These are phyloP conservation scores for Aplochiton taeniatus DNA, from an alignment of 2,797 vertebrate genomes.

Conservation along the genomic window DNA sequence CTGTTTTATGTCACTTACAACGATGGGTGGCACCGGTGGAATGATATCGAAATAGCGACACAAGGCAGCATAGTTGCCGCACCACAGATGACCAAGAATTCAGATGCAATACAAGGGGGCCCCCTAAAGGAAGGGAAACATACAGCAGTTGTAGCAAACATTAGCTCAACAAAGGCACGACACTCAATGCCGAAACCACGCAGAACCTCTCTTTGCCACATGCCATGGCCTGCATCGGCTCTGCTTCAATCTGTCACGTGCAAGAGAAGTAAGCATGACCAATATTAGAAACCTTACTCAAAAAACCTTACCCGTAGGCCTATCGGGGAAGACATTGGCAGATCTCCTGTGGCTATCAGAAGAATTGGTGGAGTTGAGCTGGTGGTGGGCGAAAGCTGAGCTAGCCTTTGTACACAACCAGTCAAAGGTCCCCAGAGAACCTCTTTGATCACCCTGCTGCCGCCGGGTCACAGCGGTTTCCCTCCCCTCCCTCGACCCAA, in stretches of 20 bases:
- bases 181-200: no score
- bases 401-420: slow-evolving; percentile 14
- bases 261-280: no score
- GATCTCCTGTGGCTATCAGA: no score
- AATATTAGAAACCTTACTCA: no score
- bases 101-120: slow-evolving; percentile 44
- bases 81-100: slow-evolving; percentile 13
- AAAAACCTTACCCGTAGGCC: no score
- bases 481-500: slow-evolving; percentile 55
- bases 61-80: slow-evolving; percentile 17
- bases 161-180: slow-evolving; percentile 14
- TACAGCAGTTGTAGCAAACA: slow-evolving; percentile 10
- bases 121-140: slow-evolving; percentile 52
- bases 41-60: slow-evolving; percentile 51
- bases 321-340: no score
- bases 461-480: slow-evolving; percentile 56
- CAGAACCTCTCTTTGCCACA: no score
- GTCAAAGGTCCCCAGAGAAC: slow-evolving; percentile 33
- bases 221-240: no score
- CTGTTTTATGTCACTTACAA: slow-evolving; percentile 16
- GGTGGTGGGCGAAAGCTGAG: background rate
- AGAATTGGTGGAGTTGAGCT: no score
- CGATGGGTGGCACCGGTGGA: slow-evolving; percentile 18
- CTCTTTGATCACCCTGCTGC: slow-evolving; percentile 54
- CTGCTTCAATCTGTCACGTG: no score